phyloP scores from a whole-genome alignment of 2,888 invertebrate species.

The Neria commutata region DNA sequence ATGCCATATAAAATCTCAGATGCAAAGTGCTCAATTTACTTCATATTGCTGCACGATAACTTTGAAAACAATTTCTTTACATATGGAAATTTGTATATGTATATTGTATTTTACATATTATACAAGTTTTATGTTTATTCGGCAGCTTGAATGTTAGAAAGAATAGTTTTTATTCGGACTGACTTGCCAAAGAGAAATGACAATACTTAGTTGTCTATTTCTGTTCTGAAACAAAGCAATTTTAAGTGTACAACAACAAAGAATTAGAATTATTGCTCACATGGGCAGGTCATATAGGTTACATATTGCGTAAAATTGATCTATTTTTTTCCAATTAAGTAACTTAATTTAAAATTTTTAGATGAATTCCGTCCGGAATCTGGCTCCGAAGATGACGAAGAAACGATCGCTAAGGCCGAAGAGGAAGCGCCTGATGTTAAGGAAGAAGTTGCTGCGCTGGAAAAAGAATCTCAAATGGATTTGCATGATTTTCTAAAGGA shows the following conservation, averaged over 20 bases:
- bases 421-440: constrained; percentile 69
- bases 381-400: constrained; percentile 86
- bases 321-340: constrained; percentile 12
- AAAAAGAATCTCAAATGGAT: constrained; percentile 87
- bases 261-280: no score
- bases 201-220: no score
- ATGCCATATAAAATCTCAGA: constrained; percentile 36
- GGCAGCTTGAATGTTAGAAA: no score
- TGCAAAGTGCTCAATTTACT: constrained; percentile 7
- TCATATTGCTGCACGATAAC: not conserved
- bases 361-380: constrained; percentile 85
- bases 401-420: constrained; percentile 89
- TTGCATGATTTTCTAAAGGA: constrained; percentile 84
- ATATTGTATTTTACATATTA: not conserved
- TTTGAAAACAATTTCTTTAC: no score
- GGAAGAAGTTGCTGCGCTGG: constrained; percentile 82
- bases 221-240: no score
- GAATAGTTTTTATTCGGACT: no score
- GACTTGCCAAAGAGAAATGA: no score
- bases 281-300: no score
- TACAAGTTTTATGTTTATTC: no score
- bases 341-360: no score
- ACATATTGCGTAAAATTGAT: not conserved
- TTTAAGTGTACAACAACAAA: no score
- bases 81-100: no score